Evolutionary conservation across 2,888 invertebrate species (phyloP).

Genomic region (Heliconius erato): DNA sequence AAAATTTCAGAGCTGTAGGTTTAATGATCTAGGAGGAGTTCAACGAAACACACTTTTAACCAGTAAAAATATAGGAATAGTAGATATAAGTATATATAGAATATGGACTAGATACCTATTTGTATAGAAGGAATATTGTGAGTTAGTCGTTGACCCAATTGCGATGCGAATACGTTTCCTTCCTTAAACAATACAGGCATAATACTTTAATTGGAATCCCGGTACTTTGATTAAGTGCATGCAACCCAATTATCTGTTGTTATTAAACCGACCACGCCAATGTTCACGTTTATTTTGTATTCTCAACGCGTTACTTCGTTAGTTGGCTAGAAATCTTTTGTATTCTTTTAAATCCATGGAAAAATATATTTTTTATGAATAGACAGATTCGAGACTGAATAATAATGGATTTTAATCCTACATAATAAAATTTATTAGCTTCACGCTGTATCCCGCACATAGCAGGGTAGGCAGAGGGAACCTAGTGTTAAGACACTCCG

Average conservation of each 20-base stretch:
- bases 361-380: not conserved
- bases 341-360: not conserved
- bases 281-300: constrained; percentile 1
- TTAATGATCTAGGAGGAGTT: no score
- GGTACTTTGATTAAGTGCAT: constrained; percentile 23
- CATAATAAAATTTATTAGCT: no score
- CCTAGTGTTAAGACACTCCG: no score
- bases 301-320: constrained; percentile 1
- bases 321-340: not conserved
- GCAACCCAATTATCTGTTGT: constrained; percentile 32
- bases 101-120: not conserved
- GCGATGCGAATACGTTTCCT: constrained; percentile 27
- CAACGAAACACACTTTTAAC: no score
- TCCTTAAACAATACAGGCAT: constrained; percentile 19
- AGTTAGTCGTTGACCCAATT: constrained; percentile 37
- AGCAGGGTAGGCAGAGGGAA: no score
- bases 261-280: not conserved
- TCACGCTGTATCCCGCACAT: no score
- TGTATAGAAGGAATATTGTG: constrained; percentile 12
- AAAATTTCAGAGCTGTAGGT: no score
- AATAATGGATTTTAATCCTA: no score
- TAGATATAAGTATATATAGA: not conserved
- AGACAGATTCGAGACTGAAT: not conserved
- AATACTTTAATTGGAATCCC: constrained; percentile 27
- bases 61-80: no score